phyloP scores from a whole-genome alignment of 2,888 invertebrate genomes.

The Venusia cambrica region DNA sequence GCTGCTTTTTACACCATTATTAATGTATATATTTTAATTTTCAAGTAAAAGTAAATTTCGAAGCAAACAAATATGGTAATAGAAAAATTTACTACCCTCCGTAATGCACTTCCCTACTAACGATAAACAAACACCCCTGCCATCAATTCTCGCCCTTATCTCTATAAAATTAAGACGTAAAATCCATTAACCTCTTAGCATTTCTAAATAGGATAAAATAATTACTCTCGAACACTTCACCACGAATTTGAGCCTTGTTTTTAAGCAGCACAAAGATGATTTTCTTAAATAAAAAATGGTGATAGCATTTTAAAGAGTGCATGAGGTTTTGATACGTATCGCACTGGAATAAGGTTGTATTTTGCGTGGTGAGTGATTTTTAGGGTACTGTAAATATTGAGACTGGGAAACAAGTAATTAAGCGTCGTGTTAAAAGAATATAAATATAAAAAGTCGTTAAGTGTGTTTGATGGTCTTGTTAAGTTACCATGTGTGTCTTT shows the following conservation, averaged over 20 bases:
- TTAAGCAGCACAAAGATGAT: background rate
- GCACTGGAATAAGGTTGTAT: background rate
- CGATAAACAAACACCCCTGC: conserved; percentile 7
- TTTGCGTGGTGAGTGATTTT: conserved; percentile 3
- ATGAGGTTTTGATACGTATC: background rate
- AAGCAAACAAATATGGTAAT: too few species aligned
- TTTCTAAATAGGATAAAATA: conserved; percentile 22
- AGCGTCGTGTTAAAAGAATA: conserved; percentile 20
- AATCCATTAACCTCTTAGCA: conserved; percentile 6
- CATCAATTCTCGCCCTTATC: conserved; percentile 13
- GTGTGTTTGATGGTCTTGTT: conserved; percentile 16
- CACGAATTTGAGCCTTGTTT: conserved; percentile 16
- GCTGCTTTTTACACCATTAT: too few species aligned
- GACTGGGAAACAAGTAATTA: conserved; percentile 19
- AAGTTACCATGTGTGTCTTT: conserved; percentile 21
- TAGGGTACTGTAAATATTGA: conserved; percentile 19
- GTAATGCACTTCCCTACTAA: conserved; percentile 16
- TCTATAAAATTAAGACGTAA: conserved; percentile 1
- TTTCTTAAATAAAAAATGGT: conserved; percentile 1
- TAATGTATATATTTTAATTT: too few species aligned
- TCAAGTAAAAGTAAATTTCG: too few species aligned
- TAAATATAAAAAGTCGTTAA: conserved; percentile 18
- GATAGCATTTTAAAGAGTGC: conserved; percentile 2
- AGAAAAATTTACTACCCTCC: too few species aligned
- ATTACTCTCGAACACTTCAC: conserved; percentile 11